These are phyloP conservation scores for Mastomys coucha DNA, from an alignment of 2,113 vertebrate genomes.

Conservation along the genomic window DNA sequence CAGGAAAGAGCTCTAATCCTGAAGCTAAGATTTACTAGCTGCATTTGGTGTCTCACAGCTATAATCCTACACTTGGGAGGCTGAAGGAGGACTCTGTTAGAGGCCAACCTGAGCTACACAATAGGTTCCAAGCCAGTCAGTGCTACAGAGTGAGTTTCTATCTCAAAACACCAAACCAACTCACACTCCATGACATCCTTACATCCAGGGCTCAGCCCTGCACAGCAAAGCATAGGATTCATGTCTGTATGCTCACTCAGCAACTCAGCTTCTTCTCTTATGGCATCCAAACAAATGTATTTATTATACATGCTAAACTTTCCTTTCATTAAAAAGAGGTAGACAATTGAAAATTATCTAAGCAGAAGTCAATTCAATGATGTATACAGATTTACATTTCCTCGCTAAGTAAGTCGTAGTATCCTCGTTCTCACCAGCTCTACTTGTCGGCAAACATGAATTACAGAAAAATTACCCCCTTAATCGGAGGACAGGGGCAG, in stretches of 20 bases:
- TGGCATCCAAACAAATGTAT: conserved; percentile 7
- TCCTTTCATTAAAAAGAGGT: not conserved
- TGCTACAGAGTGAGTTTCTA: not conserved
- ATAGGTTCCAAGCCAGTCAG: not conserved
- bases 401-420: not conserved
- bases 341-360: not conserved
- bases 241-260: not conserved
- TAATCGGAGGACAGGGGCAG: not conserved
- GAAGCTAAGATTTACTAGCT: not conserved
- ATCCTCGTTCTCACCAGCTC: conserved; percentile 35
- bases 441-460: not conserved
- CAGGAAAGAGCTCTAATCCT: conserved; percentile 2
- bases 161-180: not conserved
- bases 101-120: not conserved
- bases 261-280: not conserved
- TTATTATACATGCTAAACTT: conserved; percentile 4
- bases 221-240: not conserved
- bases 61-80: not conserved
- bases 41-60: not conserved
- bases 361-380: not conserved
- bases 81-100: not conserved
- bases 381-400: conserved; percentile 34
- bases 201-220: not conserved
- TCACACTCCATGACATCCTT: not conserved
- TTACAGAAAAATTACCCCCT: conserved; percentile 10